Conservation (phyloP, 2,888 invertebrate species). For the Idaea biselata region DNA sequence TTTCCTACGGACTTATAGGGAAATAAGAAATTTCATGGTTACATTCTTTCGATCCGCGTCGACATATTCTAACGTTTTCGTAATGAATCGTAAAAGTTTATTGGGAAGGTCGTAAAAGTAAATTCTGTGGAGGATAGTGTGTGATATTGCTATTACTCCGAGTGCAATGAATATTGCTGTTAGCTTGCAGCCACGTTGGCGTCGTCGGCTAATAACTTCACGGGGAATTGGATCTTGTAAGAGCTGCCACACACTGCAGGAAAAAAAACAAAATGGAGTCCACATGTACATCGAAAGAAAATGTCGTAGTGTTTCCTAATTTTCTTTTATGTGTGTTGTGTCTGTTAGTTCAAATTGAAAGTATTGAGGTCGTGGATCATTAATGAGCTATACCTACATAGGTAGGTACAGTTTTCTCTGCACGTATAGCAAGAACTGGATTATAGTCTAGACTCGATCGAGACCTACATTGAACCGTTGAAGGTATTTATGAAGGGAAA, state of each 20-base stretch:
- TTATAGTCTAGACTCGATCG: conserved; percentile 11
- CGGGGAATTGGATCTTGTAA: not conserved
- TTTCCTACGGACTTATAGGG: conserved; percentile 28
- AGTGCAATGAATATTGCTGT: conserved; percentile 34
- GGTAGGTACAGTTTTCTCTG: not conserved
- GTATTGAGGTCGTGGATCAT: not conserved
- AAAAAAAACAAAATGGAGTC: no score
- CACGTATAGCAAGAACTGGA: conserved; percentile 7
- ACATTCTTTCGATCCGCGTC: conserved; percentile 56
- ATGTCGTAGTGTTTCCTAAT: no score
- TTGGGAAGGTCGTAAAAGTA: conserved; percentile 56
- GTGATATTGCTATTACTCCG: conserved; percentile 34
- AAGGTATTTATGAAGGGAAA: conserved; percentile 46
- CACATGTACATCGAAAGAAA: no score
- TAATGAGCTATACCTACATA: not conserved
- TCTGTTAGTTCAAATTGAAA: no score
- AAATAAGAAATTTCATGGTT: conserved; percentile 40
- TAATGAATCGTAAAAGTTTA: conserved; percentile 71
- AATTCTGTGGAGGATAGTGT: conserved; percentile 50
- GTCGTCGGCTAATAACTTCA: conserved; percentile 12
- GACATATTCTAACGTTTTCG: conserved; percentile 60
- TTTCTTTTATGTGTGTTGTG: no score
- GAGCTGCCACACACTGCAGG: no score
- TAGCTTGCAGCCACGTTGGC: conserved; percentile 17
- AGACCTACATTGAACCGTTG: conserved; percentile 35